Base-by-base conservation (phyloP, 2,888 invertebrate genomes). In the Leucophenga maculata region DNA sequence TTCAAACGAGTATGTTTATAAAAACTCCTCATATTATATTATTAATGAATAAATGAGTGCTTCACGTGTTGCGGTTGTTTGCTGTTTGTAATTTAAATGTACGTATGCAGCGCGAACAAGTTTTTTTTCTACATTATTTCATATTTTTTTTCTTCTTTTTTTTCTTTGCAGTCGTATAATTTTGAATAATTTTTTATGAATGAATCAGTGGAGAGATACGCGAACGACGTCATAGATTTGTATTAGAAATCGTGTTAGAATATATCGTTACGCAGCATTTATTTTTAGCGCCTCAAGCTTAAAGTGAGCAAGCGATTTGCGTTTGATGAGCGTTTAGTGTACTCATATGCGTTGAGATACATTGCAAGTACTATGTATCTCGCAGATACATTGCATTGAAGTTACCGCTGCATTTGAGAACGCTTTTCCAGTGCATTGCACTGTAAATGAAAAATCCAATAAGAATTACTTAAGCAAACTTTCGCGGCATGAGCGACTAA, bases 11-110 rank as follows among this genome's bases (percentile, higher is more conserved):
- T 50, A 3, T 50, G n/a, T 50, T 4, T 50, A 16, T 50, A 50
- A 16, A 18, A n/a, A 50, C n/a, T n/a, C n/a, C n/a, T n/a, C 2
- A 50, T 6, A 50, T 22, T 4, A 64, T 44, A 62, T 62, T 32
- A 62, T 62, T 62, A 62, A 62, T 62, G 62, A 62, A 48, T 22
- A 46, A 64, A 64, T 64, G 46, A 64, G 62, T 48, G 26, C 46
- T 64, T 64, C 62, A 64, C 62, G 62, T 46, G 62, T 60, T 39
- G 55, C 22, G 14, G 26, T 55, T 52, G 16, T 52, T 52, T 55
- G 55, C 16, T 18, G 54, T 18, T 22, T 55, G 26, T 26, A 26
- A 55, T 26, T 22, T 55, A 14, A 26, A 22, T 55, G 55, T 55
- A 31, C 26, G 26, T 57, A 26, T 57, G 57, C 57, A 57, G 3